These are phyloP conservation scores for Rutpela maculata DNA, from an alignment of 2,888 invertebrate species.

Conservation along the genomic window DNA sequence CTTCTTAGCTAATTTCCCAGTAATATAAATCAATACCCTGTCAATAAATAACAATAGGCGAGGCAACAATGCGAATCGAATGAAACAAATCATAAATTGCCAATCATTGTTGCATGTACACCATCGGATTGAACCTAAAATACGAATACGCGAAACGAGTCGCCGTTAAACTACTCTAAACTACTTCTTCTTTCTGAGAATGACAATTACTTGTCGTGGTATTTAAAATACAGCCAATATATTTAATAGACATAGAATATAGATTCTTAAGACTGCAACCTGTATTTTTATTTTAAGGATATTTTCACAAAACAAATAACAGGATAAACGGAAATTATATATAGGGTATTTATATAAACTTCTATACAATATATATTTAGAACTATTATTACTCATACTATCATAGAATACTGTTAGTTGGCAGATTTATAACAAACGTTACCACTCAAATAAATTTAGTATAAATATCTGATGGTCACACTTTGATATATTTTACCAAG, in stretches of 20 bases:
- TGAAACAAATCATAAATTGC: constrained; percentile 39
- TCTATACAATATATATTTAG: too few relatives aligned
- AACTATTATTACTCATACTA: too few relatives aligned
- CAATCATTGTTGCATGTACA: constrained; percentile 43
- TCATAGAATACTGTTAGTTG: too few relatives aligned
- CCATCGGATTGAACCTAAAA: constrained; percentile 24
- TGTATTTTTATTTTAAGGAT: not conserved
- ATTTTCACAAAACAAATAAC: too few relatives aligned
- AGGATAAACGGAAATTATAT: too few relatives aligned
- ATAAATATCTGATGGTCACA: too few relatives aligned
- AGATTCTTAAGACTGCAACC: not conserved
- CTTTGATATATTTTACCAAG: too few relatives aligned
- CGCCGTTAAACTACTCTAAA: constrained; percentile 25
- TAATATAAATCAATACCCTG: constrained; percentile 49
- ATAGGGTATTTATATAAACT: too few relatives aligned
- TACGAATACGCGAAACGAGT: constrained; percentile 3
- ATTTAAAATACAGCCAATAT: constrained; percentile 9
- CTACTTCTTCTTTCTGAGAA: constrained; percentile 36
- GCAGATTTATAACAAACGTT: too few relatives aligned
- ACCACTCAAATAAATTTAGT: too few relatives aligned
- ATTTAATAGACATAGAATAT: constrained; percentile 2
- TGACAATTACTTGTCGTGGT: constrained; percentile 42
- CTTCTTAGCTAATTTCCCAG: constrained; percentile 43
- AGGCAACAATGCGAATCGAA: constrained; percentile 42
- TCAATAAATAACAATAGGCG: constrained; percentile 48